These are phyloP conservation scores for Sebastes paucispinis DNA, from an alignment of 2,797 vertebrate species.

Conservation along the genomic window DNA sequence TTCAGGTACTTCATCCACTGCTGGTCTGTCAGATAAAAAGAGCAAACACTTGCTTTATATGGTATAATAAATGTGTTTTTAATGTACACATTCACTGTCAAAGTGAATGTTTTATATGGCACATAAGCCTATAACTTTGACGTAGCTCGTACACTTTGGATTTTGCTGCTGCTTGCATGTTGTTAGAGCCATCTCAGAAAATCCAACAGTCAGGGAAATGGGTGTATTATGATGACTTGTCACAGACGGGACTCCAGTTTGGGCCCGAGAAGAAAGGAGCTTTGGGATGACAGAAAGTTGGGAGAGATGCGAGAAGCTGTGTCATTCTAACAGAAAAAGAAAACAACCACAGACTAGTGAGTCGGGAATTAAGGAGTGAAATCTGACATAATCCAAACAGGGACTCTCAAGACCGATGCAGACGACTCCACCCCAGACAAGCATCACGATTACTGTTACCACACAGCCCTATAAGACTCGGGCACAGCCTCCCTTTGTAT, in stretches of 20 bases:
- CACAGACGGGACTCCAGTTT: constrained; percentile 24
- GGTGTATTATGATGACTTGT: constrained; percentile 35
- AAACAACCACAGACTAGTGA: constrained; percentile 12
- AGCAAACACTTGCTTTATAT: background rate
- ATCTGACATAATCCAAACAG: constrained; percentile 47
- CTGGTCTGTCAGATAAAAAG: constrained; percentile 4
- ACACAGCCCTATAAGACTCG: background rate
- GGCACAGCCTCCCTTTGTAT: background rate
- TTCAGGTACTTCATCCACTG: too few relatives aligned
- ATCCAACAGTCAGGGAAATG: constrained; percentile 28
- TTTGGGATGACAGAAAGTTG: constrained; percentile 60
- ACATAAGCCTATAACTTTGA: background rate
- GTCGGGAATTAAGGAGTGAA: constrained; percentile 43
- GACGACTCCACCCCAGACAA: constrained; percentile 40
- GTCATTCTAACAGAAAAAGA: constrained; percentile 30
- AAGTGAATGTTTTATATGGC: constrained; percentile 15
- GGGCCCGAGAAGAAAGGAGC: constrained; percentile 54
- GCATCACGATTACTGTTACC: constrained; percentile 20
- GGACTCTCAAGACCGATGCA: constrained; percentile 27
- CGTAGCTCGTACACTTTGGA: background rate
- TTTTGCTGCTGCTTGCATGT: constrained; percentile 15
- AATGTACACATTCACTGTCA: constrained; percentile 11
- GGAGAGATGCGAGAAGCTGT: constrained; percentile 34
- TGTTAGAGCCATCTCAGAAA: constrained; percentile 6
- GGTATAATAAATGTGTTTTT: constrained; percentile 16